Base-by-base conservation (phyloP, 2,888 invertebrate species). In the Meteorus cinctellus region DNA sequence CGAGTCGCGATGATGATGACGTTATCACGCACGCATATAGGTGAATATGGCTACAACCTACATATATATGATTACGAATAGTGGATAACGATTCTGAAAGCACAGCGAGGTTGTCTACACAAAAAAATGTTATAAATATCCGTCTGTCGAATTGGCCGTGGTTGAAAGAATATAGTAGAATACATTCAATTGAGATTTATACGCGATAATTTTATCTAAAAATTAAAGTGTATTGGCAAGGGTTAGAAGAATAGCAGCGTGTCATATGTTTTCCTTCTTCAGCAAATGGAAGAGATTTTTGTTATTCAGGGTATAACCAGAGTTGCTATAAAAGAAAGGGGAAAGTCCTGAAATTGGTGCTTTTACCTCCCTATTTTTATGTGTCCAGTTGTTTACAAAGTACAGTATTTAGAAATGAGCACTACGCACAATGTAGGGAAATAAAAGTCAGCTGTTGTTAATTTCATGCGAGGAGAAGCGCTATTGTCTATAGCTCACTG, bases 1-100 rank as follows among this genome's bases (percentile, higher is more conserved):
- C 95, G 78, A 93, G 92, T 79, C 87, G 93, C 81, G 92, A 92
- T 72, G 93, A 92, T 72, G 92, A 90, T 75, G 94, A 92, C 68
- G 90, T 90, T 72, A 91, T 92, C 82, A 92, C 92, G 82, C 93
- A 94, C 88, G 93, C 94, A 74, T 96, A 95, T 91, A 94, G 96
- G 97, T 97, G 41, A 93, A 92, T 92, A 90, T 60, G 12, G 27
- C 19, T 10, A 55, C 24, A 24, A 59, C 34, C 12, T 45, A 55
- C 34, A 34, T 34, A 34, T 34, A 34, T 34, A 65, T n/a, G 6
- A 60, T 31, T 29, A 55, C 4, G 31, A 59, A 69, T 29, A 59
- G 59, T n/a, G 16, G 10, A 27, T 34, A 74, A 68, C 31, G 31
- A 62, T 27, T 31, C n/a, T 1, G n/a, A n/a, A 24, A 69, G 19